Base-by-base conservation (phyloP, 2,797 vertebrate genomes). In the Phylloscopus collybita region DNA sequence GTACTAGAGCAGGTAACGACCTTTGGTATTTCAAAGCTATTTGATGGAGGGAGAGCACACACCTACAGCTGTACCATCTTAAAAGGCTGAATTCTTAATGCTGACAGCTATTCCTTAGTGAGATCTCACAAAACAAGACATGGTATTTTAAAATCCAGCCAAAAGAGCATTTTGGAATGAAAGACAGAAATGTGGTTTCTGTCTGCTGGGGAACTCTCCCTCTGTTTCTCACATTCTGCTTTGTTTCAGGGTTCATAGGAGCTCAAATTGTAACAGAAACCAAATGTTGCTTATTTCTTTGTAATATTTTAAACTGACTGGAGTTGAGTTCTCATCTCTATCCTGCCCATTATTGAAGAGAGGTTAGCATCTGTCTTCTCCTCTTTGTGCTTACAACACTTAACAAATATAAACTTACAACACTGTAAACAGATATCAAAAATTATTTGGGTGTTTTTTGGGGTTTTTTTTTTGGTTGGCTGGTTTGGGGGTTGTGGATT, bases 41-140 rank as follows among this genome's bases (percentile, higher is more conserved):
- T 34, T 81, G 54, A 56, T 54, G 53, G 80, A 79, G 29, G 26
- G 22, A 67, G 44, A 86, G 40, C 29, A 53, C n/a, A 51, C 44
- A 72, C 51, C 34, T 78, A 88, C 32, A 62, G 44, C 19, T 91
- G 61, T 12, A 81, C 36, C 40, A 26, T 38, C 72, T 88, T 49
- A 72, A 85, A 90, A 70, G 57, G 51, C 34, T 88, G 84, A 62
- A 50, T 90, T 90, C 90, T 61, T 72, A 86, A 51, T n/a, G 81
- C 61, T 96, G 84, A 92, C 91, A 91, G 82, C n/a, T 90, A 93
- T 81, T 94, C 87, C 85, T 75, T 8, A 5, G 81, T 81, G 91
- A 90, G 80, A 86, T 65, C 66, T 69, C 76, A 50, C 26, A 38
- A 62, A 83, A 78, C 42, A 88, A 93, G 59, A 32, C 27, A 23